Evolutionary conservation across 2,888 invertebrate genomes (phyloP), one percentile per base, ranked within the genome.

Genomic region (Amorpha juglandis): DNA sequence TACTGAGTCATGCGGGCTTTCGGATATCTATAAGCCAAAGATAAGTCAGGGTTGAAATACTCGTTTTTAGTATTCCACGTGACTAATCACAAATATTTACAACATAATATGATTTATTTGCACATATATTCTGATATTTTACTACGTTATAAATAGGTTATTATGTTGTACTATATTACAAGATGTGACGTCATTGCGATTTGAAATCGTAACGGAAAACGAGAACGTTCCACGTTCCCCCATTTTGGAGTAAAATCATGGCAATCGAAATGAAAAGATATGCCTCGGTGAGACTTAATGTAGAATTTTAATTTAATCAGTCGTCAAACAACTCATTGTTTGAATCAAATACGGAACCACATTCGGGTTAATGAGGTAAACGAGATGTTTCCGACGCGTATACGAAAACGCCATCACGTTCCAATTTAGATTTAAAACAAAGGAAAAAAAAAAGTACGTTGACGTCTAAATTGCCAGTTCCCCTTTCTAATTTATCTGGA

Each of bases 401-500:
- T 58, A 58, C 58, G 42, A 19, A 58, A 55, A 42, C 42, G 19
- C 58, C 42, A 58, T 42, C 58, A 58, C 58, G 58, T 58, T 38
- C 58, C 42, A 19, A 42, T 58, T 58, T 58, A 19, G 58, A 58
- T 16, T 58, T 19, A 58, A 58, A 58, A 58, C 58, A 58, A 58
- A 21, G 58, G 58, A 42, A 19, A 58, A 42, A 58, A 53, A 38
- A 38, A 55, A 42, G 19, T 35, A 53, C 58, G 19, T 42, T 58
- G 42, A 58, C 58, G 58, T 58, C 58, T 58, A 58, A 58, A 58
- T 58, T 58, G 42, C 58, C 58, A 42, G 58, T 58, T 58, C 68
- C 68, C 68, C 70, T 66, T 71, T 71, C 62, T 63, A 45, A 45
- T 48, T 63, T 63, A 63, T 63, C 62, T 47, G 47, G 21, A 47